Evolutionary conservation across 2,888 invertebrate genomes (phyloP), one percentile per base, ranked within the genome.

Genomic region (Erpobdella octoculata): DNA sequence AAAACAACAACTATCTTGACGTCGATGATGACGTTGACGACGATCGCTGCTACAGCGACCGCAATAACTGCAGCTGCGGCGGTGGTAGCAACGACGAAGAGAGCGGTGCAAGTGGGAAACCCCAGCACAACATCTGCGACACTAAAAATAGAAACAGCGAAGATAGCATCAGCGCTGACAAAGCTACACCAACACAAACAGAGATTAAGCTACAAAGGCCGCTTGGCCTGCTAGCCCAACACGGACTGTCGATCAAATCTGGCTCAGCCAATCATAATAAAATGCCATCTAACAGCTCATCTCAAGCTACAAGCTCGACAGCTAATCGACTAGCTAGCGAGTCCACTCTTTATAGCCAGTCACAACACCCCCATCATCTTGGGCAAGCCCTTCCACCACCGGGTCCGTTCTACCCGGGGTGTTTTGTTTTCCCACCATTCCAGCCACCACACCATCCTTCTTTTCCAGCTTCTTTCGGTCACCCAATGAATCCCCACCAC

Each of bases 171-270:
- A 21, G n/a, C 67, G 28, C 18, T 46, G 28, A 18, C 25, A 67
- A 41, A 18, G 62, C 62, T n/a, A 53, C 53, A 9, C 53, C 53
- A 6, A 53, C 53, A 6, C 75, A 76, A 67, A 74, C 67, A 12
- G 75, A 76, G 64, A 77, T 76, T n/a, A 74, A 72, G 46, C 72
- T 69, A n/a, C 76, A 76, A 71, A 61, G 76, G 6, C 76, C 77
- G 4, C 70, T 71, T 12, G 76, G 76, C 0, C 74, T 77, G 37
- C 71, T 77, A 8, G 76, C 76, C 15, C 76, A 75, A 53, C 77
- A 77, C 48, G 76, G 76, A 12, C 73, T 76, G 41, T 72, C 71
- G 8, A 72, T 73, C 15, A 74, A 74, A 41, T 31, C 68, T 2
- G 41, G 28, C 15, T 9, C 46, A n/a, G 15, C 53, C 58, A 62